phyloP scores from a whole-genome alignment of 2,888 invertebrate species.

The Macropis europaea region DNA sequence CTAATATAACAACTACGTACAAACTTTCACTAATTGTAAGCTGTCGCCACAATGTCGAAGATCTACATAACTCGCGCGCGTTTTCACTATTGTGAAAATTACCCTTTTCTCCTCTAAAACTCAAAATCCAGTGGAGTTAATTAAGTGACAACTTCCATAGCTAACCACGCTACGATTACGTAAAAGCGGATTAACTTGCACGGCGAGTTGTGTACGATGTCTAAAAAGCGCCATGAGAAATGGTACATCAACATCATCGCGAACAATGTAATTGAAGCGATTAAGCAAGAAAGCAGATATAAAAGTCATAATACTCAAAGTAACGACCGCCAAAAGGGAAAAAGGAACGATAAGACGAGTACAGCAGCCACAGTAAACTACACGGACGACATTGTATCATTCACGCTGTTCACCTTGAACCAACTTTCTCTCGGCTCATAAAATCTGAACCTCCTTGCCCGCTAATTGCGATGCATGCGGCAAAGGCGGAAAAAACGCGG shows the following conservation, averaged over 20 bases:
- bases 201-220: constrained; percentile 5
- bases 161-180: constrained; percentile 22
- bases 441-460: constrained; percentile 13
- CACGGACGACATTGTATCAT: constrained; percentile 22
- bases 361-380: not conserved
- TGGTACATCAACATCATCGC: constrained; percentile 26
- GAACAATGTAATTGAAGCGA: not conserved
- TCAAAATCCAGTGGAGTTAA: constrained; percentile 17
- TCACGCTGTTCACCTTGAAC: constrained; percentile 41
- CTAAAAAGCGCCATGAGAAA: constrained; percentile 28
- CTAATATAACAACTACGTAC: not conserved
- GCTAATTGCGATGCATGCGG: constrained; percentile 25
- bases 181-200: constrained; percentile 50
- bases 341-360: not conserved
- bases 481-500: not conserved
- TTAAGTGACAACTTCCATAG: constrained; percentile 8
- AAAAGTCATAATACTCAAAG: not conserved
- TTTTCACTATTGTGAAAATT: not conserved
- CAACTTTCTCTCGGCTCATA: constrained; percentile 37
- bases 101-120: not conserved
- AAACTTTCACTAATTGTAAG: not conserved
- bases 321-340: not conserved
- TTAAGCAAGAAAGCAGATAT: not conserved
- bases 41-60: not conserved
- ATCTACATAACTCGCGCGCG: not conserved